Base-by-base conservation (phyloP, 2,113 vertebrate genomes). In the Lampris megalopsis region DNA sequence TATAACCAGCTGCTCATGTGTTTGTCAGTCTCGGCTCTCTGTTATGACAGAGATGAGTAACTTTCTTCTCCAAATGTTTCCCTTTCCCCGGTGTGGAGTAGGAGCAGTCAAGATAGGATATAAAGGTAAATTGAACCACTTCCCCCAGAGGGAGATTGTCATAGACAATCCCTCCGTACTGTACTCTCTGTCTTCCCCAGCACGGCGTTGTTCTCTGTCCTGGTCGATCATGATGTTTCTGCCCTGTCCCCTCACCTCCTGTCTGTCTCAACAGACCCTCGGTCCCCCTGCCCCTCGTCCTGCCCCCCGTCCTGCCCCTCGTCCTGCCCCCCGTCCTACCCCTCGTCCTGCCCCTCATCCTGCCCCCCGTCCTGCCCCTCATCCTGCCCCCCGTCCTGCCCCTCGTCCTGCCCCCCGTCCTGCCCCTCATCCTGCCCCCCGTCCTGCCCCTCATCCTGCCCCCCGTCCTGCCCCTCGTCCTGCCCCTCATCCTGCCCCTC, bases 141-240 rank as follows among this genome's bases (percentile, higher is more conserved):
- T 96, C 95, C 96, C 95, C 94, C 92, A 83, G 82, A 96, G 96
- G 96, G 97, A 97, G 96, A 97, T 96, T 97, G 97, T 97, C 96
- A 96, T 95, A 91, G 94, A 95, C 94, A 95, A 95, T 96, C 97
- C 96, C 95, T 95, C 93, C 95, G 92, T 86, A 95, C 96, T 95
- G 92, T 86, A 95, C 96, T 95, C 91, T 97, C 94, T 98, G 96
- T 97, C 95, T 97, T 96, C 77, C 90, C 90, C 82, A 97, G 97
- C 97, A 97, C 97, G 97, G 95, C 96, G 97, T 97, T 98, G 96
- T 97, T 97, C 96, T 96, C 96, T 97, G 97, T 97, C 94, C 88
- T 57, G 94, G 96, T 97, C 96, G 96, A 93, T 96, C 95, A 93
- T 93, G 82, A 95, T 97, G 97, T 97, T 95, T 95, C 89, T 94